phyloP scores from a whole-genome alignment of 2,888 invertebrate species.

The Erannis defoliaria region DNA sequence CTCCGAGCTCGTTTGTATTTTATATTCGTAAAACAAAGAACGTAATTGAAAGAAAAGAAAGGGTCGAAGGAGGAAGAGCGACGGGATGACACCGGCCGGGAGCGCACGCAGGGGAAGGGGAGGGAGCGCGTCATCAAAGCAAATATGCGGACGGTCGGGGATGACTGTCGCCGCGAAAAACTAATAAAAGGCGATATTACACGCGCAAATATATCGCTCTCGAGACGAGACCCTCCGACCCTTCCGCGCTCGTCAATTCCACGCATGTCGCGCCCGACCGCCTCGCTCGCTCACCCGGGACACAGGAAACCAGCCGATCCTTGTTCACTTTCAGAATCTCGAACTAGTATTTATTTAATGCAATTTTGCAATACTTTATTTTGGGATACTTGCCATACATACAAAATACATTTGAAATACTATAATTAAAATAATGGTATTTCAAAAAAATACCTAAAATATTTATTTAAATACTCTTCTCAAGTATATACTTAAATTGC shows the following conservation, averaged over 20 bases:
- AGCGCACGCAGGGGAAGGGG: slow-evolving; percentile 4
- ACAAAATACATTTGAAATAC: too few relatives aligned
- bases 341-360: too few relatives aligned
- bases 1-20: slow-evolving; percentile 57
- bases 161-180: slow-evolving; percentile 79
- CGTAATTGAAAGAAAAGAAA: slow-evolving; percentile 50
- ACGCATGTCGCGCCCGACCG: slow-evolving; percentile 6
- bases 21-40: slow-evolving; percentile 58
- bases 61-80: slow-evolving; percentile 45
- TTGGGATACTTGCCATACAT: too few relatives aligned
- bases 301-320: neutral
- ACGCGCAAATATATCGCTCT: slow-evolving; percentile 64
- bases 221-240: slow-evolving; percentile 32
- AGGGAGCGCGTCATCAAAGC: slow-evolving; percentile 60
- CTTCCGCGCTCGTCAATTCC: slow-evolving; percentile 24
- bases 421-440: too few relatives aligned
- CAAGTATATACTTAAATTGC: neutral
- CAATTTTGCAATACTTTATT: too few relatives aligned
- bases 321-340: neutral
- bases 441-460: neutral
- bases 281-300: too few relatives aligned
- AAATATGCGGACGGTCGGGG: slow-evolving; percentile 59
- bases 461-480: neutral
- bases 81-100: slow-evolving; percentile 41
- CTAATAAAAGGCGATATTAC: slow-evolving; percentile 81